Evolutionary conservation across 2,797 vertebrate species (phyloP).

Genomic region (Parotocinclus haroldoi): DNA sequence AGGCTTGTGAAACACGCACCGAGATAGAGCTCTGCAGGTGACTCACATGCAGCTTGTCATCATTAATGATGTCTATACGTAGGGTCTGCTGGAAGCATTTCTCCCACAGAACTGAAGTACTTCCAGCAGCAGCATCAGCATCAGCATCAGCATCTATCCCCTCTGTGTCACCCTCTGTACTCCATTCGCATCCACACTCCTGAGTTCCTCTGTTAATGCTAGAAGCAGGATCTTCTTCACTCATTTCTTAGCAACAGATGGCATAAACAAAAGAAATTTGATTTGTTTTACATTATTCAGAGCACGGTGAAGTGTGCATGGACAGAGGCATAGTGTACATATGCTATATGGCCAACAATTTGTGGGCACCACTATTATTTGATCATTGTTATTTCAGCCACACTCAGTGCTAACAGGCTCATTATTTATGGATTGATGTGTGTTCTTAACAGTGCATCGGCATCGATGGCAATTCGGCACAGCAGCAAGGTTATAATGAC

Average conservation of each 20-base stretch:
- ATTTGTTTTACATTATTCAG: too few relatives aligned
- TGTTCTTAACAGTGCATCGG: too few relatives aligned
- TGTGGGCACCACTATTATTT: too few relatives aligned
- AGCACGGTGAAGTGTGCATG: too few relatives aligned
- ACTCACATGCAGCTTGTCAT: conserved; percentile 72
- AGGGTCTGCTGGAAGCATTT: conserved; percentile 70
- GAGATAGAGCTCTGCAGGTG: conserved; percentile 66
- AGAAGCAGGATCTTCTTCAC: not conserved
- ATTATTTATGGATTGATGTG: too few relatives aligned
- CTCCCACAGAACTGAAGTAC: conserved; percentile 65
- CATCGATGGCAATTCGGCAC: too few relatives aligned
- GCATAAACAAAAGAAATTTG: conserved; percentile 33
- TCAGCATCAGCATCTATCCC: conserved; percentile 49
- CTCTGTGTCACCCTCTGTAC: conserved; percentile 55
- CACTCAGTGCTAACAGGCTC: too few relatives aligned
- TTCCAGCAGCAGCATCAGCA: conserved; percentile 22
- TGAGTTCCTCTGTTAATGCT: not conserved
- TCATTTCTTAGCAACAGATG: conserved; percentile 63
- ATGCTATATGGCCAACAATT: too few relatives aligned
- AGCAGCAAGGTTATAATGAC: too few relatives aligned
- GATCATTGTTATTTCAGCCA: too few relatives aligned
- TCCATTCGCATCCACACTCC: not conserved
- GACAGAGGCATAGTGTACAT: too few relatives aligned
- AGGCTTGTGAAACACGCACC: conserved; percentile 62
- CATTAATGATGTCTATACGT: conserved; percentile 71